phyloP scores from a whole-genome alignment of 2,113 vertebrate genomes.

The Actenoides hombroni region DNA sequence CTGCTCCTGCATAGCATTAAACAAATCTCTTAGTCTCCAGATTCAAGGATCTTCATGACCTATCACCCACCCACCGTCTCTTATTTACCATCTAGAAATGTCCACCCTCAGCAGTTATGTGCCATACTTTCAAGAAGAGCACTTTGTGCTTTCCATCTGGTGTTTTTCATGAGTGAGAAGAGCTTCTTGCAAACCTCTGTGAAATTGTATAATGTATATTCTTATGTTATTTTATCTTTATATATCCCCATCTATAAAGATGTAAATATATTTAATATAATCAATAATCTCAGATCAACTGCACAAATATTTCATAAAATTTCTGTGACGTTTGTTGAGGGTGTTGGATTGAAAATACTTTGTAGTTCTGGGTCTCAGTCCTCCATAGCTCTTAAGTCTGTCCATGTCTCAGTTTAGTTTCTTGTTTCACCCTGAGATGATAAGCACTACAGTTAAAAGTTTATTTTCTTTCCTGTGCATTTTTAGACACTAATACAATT shows the following conservation, averaged over 20 bases:
- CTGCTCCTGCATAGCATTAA: not conserved
- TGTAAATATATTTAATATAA: not conserved
- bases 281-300: not conserved
- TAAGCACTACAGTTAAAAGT: not conserved
- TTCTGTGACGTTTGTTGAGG: not conserved
- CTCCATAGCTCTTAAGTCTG: not conserved
- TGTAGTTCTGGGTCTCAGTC: not conserved
- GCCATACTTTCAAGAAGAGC: not conserved
- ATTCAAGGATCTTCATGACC: not conserved
- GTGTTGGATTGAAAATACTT: not conserved
- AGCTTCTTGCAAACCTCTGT: not conserved
- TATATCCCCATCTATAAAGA: not conserved
- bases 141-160: not conserved
- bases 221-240: too few species aligned
- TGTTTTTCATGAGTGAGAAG: not conserved
- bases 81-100: not conserved
- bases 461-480: not conserved
- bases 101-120: rapidly evolving
- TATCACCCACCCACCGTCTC: rapidly evolving
- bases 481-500: constrained; percentile 44
- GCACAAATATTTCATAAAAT: not conserved
- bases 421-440: not conserved
- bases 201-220: not conserved
- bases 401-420: not conserved
- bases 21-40: not conserved